Evolutionary conservation across 30 jellyfish, hydroid and myxozoan genomes (phyloP), one percentile per base, ranked within the genome.

Genomic region (Aurelia aurita complex sp. Pacific): DNA sequence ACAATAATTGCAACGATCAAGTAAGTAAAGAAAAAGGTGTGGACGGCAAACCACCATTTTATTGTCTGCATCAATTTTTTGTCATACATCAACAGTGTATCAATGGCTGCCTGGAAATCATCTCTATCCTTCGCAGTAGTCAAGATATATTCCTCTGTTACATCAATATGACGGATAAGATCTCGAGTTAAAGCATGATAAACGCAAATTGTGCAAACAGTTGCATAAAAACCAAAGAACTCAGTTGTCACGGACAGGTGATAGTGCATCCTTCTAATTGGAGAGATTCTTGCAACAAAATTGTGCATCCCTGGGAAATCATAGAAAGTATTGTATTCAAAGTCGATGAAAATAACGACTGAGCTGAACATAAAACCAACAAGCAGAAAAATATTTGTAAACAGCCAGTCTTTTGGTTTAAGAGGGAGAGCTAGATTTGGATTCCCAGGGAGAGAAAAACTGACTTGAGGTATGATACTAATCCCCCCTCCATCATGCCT

Each of bases 41-140:
- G 76, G 43, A 66, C 43, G 16, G 38, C 43, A 23, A 66, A 66
- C 76, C 76, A 66, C 76, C 76, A 66, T 66, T 66, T 66, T 66
- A 66, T 66, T 23, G 76, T 23, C 59, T 23, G 59, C 18, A 66
- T 40, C 76, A 66, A 66, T 15, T n/a, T n/a, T n/a, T 6, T 66
- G 12, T 46, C 76, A 66, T 66, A 66, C 46, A 23, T 40, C 16
- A n/a, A 19, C 54, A 66, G 59, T 4, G 15, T 5, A 23, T 66
- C 43, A 46, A 23, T 40, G 4, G 76, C 76, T 46, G 18, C 43
- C 43, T 66, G 76, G 76, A 66, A 66, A 14, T 66, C 76, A 4
- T 66, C 76, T 66, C 76, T 66, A 10, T 66, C 46, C 16, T 66
- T 66, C 17, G 76, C 76, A 3, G 16, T 66, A 14, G 38, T 40